Base-by-base conservation (phyloP, 2,113 vertebrate genomes). In the Uria lomvia region DNA sequence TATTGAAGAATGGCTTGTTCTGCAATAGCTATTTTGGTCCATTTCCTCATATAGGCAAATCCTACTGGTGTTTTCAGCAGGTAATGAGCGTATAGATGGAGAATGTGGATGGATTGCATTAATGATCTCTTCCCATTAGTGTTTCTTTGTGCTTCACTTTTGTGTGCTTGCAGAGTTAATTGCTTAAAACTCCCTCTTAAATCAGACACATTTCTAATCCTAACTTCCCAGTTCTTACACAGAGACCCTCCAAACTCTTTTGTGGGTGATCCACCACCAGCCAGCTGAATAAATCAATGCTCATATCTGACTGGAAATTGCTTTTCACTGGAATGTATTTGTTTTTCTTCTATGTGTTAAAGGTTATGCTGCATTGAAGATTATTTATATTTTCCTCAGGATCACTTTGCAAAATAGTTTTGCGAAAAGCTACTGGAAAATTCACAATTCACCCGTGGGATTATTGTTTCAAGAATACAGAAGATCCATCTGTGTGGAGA, bases 51-150 rank as follows among this genome's bases (percentile, higher is more conserved):
- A 96, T n/a, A 75, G 96, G 62, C 93, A 96, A 97, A 97, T 95
- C 84, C 94, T 88, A 79, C 94, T 96, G 96, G 87, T 95, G 94
- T 53, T 97, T 93, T 96, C 96, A 97, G 94, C 92, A 96, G 94
- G 96, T 97, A 96, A 97, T 95, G 94, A 96, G 94, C 3, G 2
- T 90, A 88, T 96, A 90, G 94, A 96, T 97, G 96, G 87, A 96
- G 93, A 94, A 94, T 86, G 92, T 82, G 77, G 93, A 97, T 86
- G 90, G 71, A 96, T 96, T 97, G 85, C 96, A 86, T 93, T 96
- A 97, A 97, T 96, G 92, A 97, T 96, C 87, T 95, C 92, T 95
- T 97, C 90, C 84, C 93, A 96, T 96, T 95, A 97, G 96, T 66
- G 90, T 78, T 93, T 95, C 93, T 96, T 97, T 97, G 94, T 96